These are phyloP conservation scores for Drosophila mauritiana DNA, from an alignment of 1,140 invertebrate genomes.

Conservation along the genomic window DNA sequence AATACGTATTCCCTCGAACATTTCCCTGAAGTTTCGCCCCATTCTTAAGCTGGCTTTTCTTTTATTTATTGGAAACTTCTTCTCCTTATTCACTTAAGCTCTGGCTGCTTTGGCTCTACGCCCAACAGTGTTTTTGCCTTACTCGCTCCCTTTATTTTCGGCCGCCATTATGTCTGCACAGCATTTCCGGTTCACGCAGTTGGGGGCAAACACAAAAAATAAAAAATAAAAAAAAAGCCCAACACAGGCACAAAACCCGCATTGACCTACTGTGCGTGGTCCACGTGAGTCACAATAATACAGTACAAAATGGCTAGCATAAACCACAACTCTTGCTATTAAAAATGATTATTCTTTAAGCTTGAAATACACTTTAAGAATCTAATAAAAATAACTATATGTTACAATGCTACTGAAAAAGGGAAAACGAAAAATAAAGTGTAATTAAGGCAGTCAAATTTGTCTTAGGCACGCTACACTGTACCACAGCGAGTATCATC, in stretches of 20 bases:
- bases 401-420: no score
- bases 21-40: slow-evolving; percentile 4
- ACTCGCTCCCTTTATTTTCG: slow-evolving; percentile 33
- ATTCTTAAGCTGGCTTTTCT: slow-evolving; percentile 35
- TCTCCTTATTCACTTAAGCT: slow-evolving; percentile 50
- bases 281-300: slow-evolving; percentile 25
- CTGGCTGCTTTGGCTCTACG: slow-evolving; percentile 19
- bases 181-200: slow-evolving; percentile 54
- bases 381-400: no score
- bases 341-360: no score
- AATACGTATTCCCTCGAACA: slow-evolving; percentile 14
- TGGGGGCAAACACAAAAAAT: slow-evolving; percentile 33
- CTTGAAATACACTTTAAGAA: no score
- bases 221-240: slow-evolving; percentile 7
- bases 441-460: no score
- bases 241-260: slow-evolving; percentile 17
- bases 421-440: no score
- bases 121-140: slow-evolving; percentile 9
- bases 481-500: not conserved
- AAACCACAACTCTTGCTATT: not conserved
- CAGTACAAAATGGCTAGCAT: not conserved
- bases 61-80: slow-evolving; percentile 55
- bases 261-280: slow-evolving; percentile 64
- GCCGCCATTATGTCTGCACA: slow-evolving; percentile 57
- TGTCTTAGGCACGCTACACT: not conserved